Conservation (phyloP, 2,113 vertebrate species). For the Oryzias celebensis region DNA sequence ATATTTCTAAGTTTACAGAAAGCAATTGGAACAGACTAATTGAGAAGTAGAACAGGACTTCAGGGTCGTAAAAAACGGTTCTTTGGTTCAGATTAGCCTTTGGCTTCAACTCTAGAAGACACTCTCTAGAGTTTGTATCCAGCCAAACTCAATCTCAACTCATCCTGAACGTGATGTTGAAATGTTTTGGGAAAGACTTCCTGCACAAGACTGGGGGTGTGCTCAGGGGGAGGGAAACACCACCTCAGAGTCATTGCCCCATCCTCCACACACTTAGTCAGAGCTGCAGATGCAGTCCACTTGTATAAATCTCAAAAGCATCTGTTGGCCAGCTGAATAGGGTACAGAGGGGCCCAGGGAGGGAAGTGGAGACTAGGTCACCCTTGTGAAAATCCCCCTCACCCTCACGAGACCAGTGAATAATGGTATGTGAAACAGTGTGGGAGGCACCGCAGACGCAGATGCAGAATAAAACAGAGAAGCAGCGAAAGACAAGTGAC, state of each 20-base stretch:
- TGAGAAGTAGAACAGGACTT: too few relatives aligned
- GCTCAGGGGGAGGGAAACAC: slow-evolving; percentile 18
- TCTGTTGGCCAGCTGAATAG: slow-evolving; percentile 63
- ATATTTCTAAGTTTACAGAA: too few relatives aligned
- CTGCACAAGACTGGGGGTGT: slow-evolving; percentile 7
- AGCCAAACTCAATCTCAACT: neutral
- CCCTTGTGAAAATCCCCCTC: slow-evolving; percentile 29
- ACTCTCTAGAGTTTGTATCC: too few relatives aligned
- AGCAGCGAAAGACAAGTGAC: slow-evolving; percentile 9
- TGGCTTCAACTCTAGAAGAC: too few relatives aligned
- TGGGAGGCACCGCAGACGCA: slow-evolving; percentile 10
- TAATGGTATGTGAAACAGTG: slow-evolving; percentile 23
- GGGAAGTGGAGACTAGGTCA: slow-evolving; percentile 47
- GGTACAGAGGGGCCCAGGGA: slow-evolving; percentile 45
- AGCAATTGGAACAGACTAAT: too few relatives aligned
- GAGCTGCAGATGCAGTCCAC: slow-evolving; percentile 44
- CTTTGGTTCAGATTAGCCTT: too few relatives aligned
- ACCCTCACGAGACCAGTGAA: slow-evolving; percentile 13
- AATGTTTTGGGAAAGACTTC: slow-evolving; percentile 15
- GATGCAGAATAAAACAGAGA: slow-evolving; percentile 3
- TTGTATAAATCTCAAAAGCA: slow-evolving; percentile 58
- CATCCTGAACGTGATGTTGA: slow-evolving; percentile 1
- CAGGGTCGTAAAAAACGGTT: too few relatives aligned
- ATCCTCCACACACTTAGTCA: slow-evolving; percentile 50
- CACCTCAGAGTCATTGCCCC: slow-evolving; percentile 29